Base-by-base conservation (phyloP, 2,888 invertebrate species). In the Kuschelorhynchus macadamiae region DNA sequence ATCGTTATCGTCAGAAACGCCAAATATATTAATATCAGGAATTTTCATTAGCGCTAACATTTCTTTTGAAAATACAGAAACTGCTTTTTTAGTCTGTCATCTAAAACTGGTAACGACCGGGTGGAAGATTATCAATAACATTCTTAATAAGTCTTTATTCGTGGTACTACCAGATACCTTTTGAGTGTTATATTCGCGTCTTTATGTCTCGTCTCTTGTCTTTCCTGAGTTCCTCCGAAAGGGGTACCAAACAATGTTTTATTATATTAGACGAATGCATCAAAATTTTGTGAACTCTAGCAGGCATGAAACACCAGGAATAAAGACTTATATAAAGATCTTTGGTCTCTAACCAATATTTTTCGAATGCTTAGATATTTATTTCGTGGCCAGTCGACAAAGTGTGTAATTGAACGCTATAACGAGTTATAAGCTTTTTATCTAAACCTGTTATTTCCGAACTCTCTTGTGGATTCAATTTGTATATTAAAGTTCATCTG, bases 51-150 rank as follows among this genome's bases (percentile, higher is more conserved):
- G 36, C 11, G 11, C 36, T 12, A 36, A 36, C 11, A 36, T 11
- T 36, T 36, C 36, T 36, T 4, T n/a, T 36, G 36, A 36, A 36
- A 36, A 36, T 36, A 36, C 11, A 36, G 36, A 36, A 36, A 11
- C 11, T 36, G 36, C 11, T 12, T 36, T 36, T 11, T 12, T 36
- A 36, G 36, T 36, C 36, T 36, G 36, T 3, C 12, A 11, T 36
- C 36, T 36, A 36, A 36, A 11, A 12, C 36, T 36, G 11, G n/a
- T 36, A 36, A 36, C 11, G 11, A 36, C 36, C 11, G 36, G 36
- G 36, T 36, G 5, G 14, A 11, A 36, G 11, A 2, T 36, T 36
- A 36, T 12, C 11, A 36, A 12, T 36, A 36, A 36, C 36, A 36
- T 36, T 3, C n/a, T 12, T 36, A 36, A 36, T 36, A 36, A 36